A percentile compares a stretch with the other conserved stretches of the same genome.
phyloP scores from a whole-genome alignment of 2,888 invertebrate genomes.

The Cataglyphis altisquamis region DNA sequence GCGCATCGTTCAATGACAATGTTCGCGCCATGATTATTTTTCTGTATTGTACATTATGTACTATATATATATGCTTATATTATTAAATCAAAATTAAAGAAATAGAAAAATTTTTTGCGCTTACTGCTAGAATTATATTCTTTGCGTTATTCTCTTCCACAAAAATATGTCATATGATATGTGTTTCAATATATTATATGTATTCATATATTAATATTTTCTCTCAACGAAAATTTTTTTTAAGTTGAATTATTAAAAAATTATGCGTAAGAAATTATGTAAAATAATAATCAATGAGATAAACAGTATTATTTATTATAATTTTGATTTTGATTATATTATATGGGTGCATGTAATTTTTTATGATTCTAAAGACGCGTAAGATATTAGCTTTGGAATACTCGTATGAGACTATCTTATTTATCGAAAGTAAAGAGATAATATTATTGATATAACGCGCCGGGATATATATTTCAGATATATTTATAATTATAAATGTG shows the following conservation, averaged over 20 bases:
- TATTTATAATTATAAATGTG: background rate
- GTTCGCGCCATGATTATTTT: conserved; percentile 67
- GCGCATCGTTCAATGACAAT: conserved; percentile 41
- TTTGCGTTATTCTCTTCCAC: background rate
- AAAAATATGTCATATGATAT: background rate
- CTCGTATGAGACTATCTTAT: background rate
- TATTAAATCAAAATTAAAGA: conserved; percentile 68
- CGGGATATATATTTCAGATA: background rate
- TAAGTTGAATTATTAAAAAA: background rate
- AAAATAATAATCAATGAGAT: background rate
- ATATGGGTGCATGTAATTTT: background rate
- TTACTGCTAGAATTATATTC: background rate
- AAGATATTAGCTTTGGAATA: background rate
- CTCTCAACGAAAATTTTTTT: background rate
- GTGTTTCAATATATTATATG: background rate
- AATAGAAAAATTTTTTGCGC: conserved; percentile 8
- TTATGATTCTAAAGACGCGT: background rate
- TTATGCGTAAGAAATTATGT: background rate
- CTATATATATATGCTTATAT: conserved; percentile 59
- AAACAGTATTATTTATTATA: background rate
- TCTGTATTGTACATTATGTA: conserved; percentile 72
- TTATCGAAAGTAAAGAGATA: background rate
- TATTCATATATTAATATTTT: background rate
- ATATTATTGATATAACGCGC: background rate
- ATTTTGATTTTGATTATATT: background rate